These are phyloP conservation scores for Opisthocomus hoazin DNA, from an alignment of 2,113 vertebrate genomes.

Conservation along the genomic window DNA sequence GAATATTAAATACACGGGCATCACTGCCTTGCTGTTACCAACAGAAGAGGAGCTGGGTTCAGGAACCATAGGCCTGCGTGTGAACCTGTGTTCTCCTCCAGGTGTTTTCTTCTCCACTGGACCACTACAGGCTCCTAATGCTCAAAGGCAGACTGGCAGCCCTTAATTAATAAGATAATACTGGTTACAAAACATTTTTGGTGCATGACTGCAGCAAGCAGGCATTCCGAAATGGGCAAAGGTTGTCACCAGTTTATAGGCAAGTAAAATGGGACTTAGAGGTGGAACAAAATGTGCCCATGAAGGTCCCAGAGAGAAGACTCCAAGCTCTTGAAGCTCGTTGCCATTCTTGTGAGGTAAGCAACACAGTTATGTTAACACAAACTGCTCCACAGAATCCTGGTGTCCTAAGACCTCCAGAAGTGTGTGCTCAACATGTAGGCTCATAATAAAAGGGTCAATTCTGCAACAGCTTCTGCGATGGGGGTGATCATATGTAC, in stretches of 20 bases:
- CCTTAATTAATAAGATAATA: not conserved
- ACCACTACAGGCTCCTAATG: not conserved
- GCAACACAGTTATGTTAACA: not conserved
- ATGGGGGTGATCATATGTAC: accelerated
- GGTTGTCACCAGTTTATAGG: not conserved
- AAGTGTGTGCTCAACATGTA: accelerated
- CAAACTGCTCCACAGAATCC: not conserved
- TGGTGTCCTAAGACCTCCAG: accelerated
- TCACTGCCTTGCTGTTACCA: not conserved
- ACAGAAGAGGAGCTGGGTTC: not conserved
- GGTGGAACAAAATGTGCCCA: not conserved
- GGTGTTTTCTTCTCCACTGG: not conserved
- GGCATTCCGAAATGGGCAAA: not conserved
- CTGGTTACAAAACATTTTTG: not conserved
- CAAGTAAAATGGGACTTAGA: not conserved
- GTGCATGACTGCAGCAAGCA: not conserved
- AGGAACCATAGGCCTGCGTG: not conserved
- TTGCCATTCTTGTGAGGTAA: not conserved
- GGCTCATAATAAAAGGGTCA: not conserved
- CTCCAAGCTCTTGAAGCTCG: not conserved
- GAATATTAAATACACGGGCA: not conserved
- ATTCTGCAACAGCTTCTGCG: not conserved
- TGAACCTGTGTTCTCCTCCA: not conserved
- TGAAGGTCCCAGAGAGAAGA: not conserved
- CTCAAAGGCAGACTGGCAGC: not conserved